Evolutionary conservation across 2,797 vertebrate species (phyloP), one percentile per base, ranked within the genome.

Genomic region (Danio albolineatus): DNA sequence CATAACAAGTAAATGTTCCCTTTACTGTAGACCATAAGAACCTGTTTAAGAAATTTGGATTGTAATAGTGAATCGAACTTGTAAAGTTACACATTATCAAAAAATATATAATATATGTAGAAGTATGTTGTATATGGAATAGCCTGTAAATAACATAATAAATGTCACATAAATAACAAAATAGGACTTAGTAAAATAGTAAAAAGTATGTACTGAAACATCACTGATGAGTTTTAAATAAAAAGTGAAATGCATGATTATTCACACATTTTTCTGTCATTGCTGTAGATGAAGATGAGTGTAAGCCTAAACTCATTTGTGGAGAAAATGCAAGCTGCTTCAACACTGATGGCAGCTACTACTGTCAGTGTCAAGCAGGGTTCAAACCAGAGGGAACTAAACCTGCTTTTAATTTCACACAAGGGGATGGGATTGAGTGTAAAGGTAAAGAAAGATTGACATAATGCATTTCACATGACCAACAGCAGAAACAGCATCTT

Each of bases 341-440:
- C 0, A 93, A 94, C 85, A 92, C 86, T 0, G 0, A 0, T 0
- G 92, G 92, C 4, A 90, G 85, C 74, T 89, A 41, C 80, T 19
- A 54, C 76, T 94, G 93, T 84, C 16, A 6, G 0, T 94, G 93
- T 88, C 0, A 0, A 0, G 0, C 2, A 0, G 93, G 92, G 12
- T 92, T 73, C 72, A 7, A 0, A 1, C 0, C 2, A n/a, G 0
- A 0, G 0, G 0, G 12, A 4, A 10, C 12, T 16, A 7, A 1
- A 4, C 14, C 12, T 28, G 4, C 2, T 9, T n/a, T 4, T 0
- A 76, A 57, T 21, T 88, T 91, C 69, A 75, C 62, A 2, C 0
- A 0, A 6, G 0, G 0, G 0, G 0, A 21, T n/a, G 0, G 0
- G 10, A 43, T 0, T 5, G 0, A 0, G 5, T 94, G 93, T 43